Base-by-base conservation (phyloP, 2,797 vertebrate genomes). In the Sebastes umbrosus region DNA sequence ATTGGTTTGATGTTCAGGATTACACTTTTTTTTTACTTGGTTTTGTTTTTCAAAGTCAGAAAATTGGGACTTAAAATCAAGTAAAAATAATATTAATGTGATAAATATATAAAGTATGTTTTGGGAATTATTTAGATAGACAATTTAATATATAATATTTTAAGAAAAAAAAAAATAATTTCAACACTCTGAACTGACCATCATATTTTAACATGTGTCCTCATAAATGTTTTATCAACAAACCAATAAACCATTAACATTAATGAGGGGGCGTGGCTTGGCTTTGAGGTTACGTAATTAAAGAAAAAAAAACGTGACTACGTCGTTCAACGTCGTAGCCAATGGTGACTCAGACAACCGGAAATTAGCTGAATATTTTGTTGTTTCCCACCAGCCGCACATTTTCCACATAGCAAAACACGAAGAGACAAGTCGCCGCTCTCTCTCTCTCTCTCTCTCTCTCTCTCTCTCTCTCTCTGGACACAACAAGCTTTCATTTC, bases 211-310 rank as follows among this genome's bases (percentile, higher is more conserved):
- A 18, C 14, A 18, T 16, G 43, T 46, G 43, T 46, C 43, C 43
- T 46, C 14, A 46, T 46, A 16, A 46, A 16, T 46, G 43, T 50
- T 1, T 50, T 50, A 50, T 50, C 18, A 18, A 50, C 46, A 50
- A 20, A 34, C 32, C 22, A 25, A 6, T 3, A 9, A 6, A 22
- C 2, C 6, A 5, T 55, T 43, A 12, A 8, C 22, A 31, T 6
- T 31, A 25, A 22, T 3, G 7, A 5, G 58, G 67, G 71, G 88
- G 86, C 10, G 90, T 85, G 82, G 72, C 32, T 1, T 4, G 11
- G 5, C n/a, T 32, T 32, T 27, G 16, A 2, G 7, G 32, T 92
- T 88, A 90, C 90, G 90, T 84, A 90, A 92, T 66, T 8, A 11
- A 34, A 8, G 3, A 1, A 39, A 27, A 2, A 29, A 69, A 58